Evolutionary conservation across 2,888 invertebrate genomes (phyloP), one percentile per base, ranked within the genome.

Genomic region (Sphaerophoria rueppellii): DNA sequence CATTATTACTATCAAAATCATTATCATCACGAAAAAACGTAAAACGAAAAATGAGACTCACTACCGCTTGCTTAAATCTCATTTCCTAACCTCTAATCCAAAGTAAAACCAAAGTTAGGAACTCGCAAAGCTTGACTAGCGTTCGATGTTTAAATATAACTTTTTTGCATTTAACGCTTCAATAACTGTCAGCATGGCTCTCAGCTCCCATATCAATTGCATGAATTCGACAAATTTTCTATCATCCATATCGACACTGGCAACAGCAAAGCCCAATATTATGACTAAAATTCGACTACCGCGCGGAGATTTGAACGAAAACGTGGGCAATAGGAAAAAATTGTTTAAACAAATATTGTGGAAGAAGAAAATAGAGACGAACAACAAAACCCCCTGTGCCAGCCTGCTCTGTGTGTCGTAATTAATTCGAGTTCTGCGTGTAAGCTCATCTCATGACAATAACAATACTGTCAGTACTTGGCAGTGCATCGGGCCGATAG

Each of bases 401-500:
- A 24, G 24, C 24, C 24, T 24, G 24, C 24, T 48, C 48, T 48
- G 63, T 35, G 43, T 63, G 72, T 40, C 77, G 77, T 86, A 86
- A 86, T 86, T 86, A 86, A 81, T 86, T 85, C 76, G 40, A 75
- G 54, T 75, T 80, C 80, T 60, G 74, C 78, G 74, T 77, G 81
- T 87, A 85, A 81, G 86, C 86, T 87, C 86, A 87, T 87, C 86
- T 81, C 78, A 78, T 43, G 70, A 76, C 77, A 77, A 71, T 77
- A 71, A 76, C 80, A 77, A 74, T 74, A 46, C 50, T 48, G 77
- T 75, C 76, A 81, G 81, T 87, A 81, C 78, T 46, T 81, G 63
- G 60, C 50, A 75, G 85, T 87, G 77, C 77, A 87, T 78, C 81
- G 78, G 69, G 61, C 72, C 72, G 85, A 78, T 81, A 67, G 81